These are phyloP conservation scores for Harpagoxenus sublaevis DNA, from an alignment of 2,888 invertebrate species.

Conservation along the genomic window DNA sequence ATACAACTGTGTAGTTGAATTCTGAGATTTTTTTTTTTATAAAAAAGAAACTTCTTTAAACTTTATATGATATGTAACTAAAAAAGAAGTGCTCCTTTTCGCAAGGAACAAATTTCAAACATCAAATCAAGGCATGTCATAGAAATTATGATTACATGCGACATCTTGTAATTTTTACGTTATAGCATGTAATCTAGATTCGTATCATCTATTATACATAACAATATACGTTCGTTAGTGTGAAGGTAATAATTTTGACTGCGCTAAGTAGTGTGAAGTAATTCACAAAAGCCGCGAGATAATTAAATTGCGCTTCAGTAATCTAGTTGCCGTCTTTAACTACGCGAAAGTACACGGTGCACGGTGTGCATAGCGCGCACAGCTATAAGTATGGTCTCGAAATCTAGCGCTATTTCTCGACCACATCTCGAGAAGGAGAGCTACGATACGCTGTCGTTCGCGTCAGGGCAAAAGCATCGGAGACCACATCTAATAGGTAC, in stretches of 20 bases:
- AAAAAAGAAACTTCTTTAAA: background rate
- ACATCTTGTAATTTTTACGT: background rate
- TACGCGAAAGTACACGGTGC: constrained; percentile 24
- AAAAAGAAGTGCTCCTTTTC: background rate
- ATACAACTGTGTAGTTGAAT: background rate
- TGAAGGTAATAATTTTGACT: constrained; percentile 22
- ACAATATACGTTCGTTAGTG: constrained; percentile 14
- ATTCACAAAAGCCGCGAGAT: constrained; percentile 32
- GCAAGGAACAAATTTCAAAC: background rate
- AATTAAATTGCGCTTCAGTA: constrained; percentile 31
- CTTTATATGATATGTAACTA: background rate
- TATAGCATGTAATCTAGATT: background rate
- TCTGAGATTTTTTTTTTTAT: background rate
- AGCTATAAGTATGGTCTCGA: background rate
- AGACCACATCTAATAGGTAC: constrained; percentile 75
- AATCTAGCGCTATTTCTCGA: constrained; percentile 18
- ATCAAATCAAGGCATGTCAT: background rate
- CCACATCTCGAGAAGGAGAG: background rate
- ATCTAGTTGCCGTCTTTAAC: constrained; percentile 22
- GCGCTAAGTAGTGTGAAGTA: constrained; percentile 20
- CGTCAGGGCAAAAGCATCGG: constrained; percentile 68
- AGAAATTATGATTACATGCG: background rate
- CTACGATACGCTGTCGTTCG: background rate
- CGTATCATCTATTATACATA: background rate
- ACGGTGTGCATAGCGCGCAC: background rate